Conservation (phyloP, 2,113 vertebrate genomes). For the Platysteira castanea region DNA sequence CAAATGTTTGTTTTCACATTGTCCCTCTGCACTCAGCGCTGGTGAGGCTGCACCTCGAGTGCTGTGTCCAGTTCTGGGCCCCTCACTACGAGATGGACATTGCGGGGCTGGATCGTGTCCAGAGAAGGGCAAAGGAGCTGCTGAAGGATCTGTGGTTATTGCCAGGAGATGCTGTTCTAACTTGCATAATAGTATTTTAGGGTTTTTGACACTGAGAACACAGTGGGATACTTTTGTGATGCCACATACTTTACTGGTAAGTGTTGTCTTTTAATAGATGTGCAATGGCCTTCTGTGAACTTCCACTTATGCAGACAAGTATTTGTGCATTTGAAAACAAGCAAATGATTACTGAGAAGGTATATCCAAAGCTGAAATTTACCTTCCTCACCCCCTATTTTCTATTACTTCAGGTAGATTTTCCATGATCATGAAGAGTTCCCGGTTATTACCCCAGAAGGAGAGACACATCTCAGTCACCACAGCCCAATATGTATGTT, state of each 20-base stretch:
- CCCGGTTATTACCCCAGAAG: not conserved
- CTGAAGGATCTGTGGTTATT: not conserved
- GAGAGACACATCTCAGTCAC: not conserved
- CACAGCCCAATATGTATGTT: not conserved
- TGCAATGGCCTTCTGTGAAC: not conserved
- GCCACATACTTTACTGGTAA: not conserved
- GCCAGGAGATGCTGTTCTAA: constrained; percentile 20
- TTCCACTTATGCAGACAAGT: not conserved
- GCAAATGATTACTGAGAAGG: not conserved
- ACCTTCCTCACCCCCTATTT: not conserved
- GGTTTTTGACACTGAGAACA: not conserved
- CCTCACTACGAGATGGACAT: not conserved
- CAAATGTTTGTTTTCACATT: not conserved
- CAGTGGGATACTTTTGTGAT: not conserved
- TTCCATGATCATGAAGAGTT: not conserved
- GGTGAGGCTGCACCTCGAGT: not conserved
- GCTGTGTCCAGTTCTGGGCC: no score
- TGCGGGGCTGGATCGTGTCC: rapidly evolving
- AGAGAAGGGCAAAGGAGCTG: not conserved
- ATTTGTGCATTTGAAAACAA: not conserved
- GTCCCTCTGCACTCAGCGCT: not conserved
- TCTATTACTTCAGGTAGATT: not conserved
- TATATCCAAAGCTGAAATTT: not conserved
- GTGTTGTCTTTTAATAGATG: not conserved
- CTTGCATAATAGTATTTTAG: constrained; percentile 6